A percentile compares a stretch with the other conserved stretches of the same genome.
Conservation (phyloP, 2,888 invertebrate genomes). For the Epiblema foenella region DNA sequence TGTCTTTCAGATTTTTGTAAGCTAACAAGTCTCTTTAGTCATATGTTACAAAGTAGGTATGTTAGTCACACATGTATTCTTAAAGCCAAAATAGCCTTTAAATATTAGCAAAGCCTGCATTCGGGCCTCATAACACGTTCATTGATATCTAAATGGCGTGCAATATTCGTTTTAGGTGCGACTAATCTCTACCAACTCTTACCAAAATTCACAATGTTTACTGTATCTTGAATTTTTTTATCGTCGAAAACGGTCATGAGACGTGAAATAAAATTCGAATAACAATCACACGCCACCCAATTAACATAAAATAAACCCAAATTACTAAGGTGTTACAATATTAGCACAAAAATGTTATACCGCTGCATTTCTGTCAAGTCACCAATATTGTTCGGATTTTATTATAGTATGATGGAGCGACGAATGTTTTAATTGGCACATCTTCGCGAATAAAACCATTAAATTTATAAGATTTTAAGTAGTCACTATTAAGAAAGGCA, state of each 20-base stretch:
- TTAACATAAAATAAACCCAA: constrained; percentile 51
- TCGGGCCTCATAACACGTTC: constrained; percentile 17
- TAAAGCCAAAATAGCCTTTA: constrained; percentile 2
- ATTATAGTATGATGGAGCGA: constrained; percentile 49
- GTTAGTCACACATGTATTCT: not conserved
- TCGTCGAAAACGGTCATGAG: constrained; percentile 28
- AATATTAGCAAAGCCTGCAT: constrained; percentile 18
- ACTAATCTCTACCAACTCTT: constrained; percentile 10
- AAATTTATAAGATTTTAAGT: constrained; percentile 43
- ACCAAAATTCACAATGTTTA: constrained; percentile 15
- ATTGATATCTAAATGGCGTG: constrained; percentile 40
- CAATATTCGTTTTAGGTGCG: constrained; percentile 26
- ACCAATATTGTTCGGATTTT: constrained; percentile 55
- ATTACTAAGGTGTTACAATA: constrained; percentile 51
- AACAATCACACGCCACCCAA: constrained; percentile 46
- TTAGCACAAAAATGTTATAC: constrained; percentile 54
- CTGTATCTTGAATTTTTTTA: constrained; percentile 22
- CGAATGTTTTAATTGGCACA: constrained; percentile 46
- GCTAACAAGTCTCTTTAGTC: not conserved
- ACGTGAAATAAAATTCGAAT: constrained; percentile 38
- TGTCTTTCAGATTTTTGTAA: not conserved
- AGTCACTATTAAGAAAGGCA: constrained; percentile 23
- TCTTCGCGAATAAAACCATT: constrained; percentile 45
- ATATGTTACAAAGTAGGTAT: constrained; percentile 7
- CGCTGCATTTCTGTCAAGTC: constrained; percentile 52